Conservation (phyloP, 2,888 invertebrate species). For the Himalopsyche kuldschensis region DNA sequence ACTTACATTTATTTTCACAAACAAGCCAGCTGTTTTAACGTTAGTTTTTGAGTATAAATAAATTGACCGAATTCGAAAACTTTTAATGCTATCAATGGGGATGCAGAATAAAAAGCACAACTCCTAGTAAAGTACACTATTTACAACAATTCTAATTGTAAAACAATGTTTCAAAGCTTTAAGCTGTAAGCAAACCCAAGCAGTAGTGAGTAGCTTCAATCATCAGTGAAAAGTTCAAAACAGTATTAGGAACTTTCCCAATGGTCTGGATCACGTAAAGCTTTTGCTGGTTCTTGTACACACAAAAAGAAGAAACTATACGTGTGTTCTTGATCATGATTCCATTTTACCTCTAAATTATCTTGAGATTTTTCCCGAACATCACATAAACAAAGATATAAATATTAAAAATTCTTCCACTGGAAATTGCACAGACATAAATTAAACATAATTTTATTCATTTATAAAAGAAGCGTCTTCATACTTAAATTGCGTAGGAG, state of each 20-base stretch:
- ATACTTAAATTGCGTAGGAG: too few relatives aligned
- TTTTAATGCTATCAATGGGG: background rate
- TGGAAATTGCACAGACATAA: too few relatives aligned
- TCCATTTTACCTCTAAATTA: background rate
- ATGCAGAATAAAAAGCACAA: background rate
- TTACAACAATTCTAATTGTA: slow-evolving; percentile 9
- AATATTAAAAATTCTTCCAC: too few relatives aligned
- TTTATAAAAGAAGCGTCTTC: too few relatives aligned
- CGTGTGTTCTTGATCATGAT: background rate
- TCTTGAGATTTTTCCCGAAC: background rate
- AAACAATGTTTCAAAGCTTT: slow-evolving; percentile 29
- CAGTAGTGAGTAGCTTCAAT: slow-evolving; percentile 16
- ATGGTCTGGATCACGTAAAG: background rate
- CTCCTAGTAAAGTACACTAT: background rate
- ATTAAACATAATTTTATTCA: too few relatives aligned
- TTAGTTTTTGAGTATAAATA: background rate
- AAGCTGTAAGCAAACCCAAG: slow-evolving; percentile 23
- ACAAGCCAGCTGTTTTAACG: too few relatives aligned
- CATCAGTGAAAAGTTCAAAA: slow-evolving; percentile 24
- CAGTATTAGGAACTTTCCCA: slow-evolving; percentile 18
- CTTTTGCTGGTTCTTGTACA: background rate
- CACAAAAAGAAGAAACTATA: background rate
- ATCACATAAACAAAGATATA: too few relatives aligned
- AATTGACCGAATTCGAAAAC: background rate
- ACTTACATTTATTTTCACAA: too few relatives aligned